Evolutionary conservation across 2,888 invertebrate species (phyloP).

Genomic region (Polymixis lichenea): DNA sequence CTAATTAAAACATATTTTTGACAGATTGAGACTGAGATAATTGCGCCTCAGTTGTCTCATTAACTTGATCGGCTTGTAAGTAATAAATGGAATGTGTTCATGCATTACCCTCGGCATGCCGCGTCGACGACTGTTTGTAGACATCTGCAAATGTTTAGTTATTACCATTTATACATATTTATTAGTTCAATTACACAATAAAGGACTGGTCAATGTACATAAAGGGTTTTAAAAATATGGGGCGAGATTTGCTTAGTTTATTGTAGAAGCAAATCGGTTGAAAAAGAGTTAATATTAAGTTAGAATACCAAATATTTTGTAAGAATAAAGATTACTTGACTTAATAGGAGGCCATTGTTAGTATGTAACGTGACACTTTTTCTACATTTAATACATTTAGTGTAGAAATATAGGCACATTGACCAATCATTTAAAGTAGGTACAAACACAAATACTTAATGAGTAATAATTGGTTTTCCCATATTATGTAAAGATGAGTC

Average conservation of each 20-base stretch:
- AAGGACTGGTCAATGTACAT: not conserved
- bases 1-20: no score
- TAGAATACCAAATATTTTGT: no score
- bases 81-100: slow-evolving; percentile 73
- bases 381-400: no score
- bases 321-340: no score
- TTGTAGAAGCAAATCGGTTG: not conserved
- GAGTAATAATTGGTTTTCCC: not conserved
- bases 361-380: no score
- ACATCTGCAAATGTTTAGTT: slow-evolving; percentile 81
- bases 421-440: slow-evolving; percentile 1
- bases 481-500: not conserved
- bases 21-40: no score
- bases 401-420: no score
- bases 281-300: no score
- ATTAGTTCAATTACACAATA: not conserved
- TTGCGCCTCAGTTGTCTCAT: no score
- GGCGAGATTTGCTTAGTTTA: no score
- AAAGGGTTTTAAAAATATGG: not conserved
- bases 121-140: slow-evolving; percentile 88
- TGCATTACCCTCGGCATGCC: slow-evolving; percentile 88
- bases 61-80: no score
- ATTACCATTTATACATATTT: slow-evolving; percentile 26
- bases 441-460: not conserved
- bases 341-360: no score